Evolutionary conservation across 2,888 invertebrate genomes (phyloP), one percentile per base, ranked within the genome.

Genomic region (Xylota segnis): DNA sequence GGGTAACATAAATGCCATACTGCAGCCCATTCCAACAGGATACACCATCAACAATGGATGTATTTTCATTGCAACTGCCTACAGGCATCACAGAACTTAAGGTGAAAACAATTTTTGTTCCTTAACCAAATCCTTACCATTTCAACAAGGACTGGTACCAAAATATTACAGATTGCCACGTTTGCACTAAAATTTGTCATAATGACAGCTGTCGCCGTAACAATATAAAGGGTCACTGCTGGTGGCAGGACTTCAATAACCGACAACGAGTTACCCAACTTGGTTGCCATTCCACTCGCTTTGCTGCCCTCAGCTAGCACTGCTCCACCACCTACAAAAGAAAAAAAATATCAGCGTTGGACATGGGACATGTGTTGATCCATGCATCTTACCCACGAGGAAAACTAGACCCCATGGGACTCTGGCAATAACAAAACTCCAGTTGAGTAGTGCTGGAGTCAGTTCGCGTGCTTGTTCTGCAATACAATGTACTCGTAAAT

Each of bases 111-210:
- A 32, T 32, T 32, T 32, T 4, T 2, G 2, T 32, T 32, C 5
- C 0, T 32, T 4, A 32, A 6, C 5, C 32, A 10, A 40, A 10
- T 37, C 23, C 40, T 12, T 14, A 43, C 43, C 43, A 43, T 43
- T 14, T 43, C 43, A 12, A 14, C 5, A 5, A 14, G 1, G 14
- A 43, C 43, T 5, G 43, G 43, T 43, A 43, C 5, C 1, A 6
- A 0, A 12, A 43, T 43, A 6, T 43, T 43, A 43, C 14, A 14
- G 5, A 43, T 43, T 5, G 43, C 43, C 0, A n/a, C n/a, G 14
- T 43, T 43, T n/a, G 43, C 43, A 43, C 43, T 43, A 14, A 43
- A 43, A 43, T 43, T 43, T 43, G 43, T 43, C 14, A 43, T 43
- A 6, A 14, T 2, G 0, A n/a, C 14, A 4, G 14, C 43, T 14